Evolutionary conservation across 2,888 invertebrate genomes (phyloP).

Genomic region (Orthosia cruda): DNA sequence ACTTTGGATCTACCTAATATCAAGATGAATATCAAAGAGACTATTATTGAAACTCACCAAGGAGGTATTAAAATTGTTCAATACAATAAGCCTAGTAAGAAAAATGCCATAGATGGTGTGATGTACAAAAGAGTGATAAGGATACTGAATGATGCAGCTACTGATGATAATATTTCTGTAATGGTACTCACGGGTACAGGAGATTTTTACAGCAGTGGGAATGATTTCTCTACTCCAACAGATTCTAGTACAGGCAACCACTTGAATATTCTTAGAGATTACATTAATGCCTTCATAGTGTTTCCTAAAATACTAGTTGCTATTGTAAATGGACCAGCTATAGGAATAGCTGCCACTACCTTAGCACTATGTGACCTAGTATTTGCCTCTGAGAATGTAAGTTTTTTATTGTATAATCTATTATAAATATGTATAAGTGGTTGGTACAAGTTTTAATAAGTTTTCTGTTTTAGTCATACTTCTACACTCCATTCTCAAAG

Average conservation of each 20-base stretch:
- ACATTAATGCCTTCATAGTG: slow-evolving; percentile 95
- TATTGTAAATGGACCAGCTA: slow-evolving; percentile 98
- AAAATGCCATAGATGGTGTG: slow-evolving; percentile 94
- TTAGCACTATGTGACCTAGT: slow-evolving; percentile 97
- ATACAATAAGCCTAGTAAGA: slow-evolving; percentile 95
- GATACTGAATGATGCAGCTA: slow-evolving; percentile 93
- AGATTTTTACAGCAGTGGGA: slow-evolving; percentile 96
- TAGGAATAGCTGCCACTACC: slow-evolving; percentile 97
- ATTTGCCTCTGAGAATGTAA: slow-evolving; percentile 96
- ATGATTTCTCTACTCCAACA: slow-evolving; percentile 91
- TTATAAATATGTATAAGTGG: no score
- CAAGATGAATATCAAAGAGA: slow-evolving; percentile 71
- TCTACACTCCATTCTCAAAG: slow-evolving; percentile 96
- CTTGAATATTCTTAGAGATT: slow-evolving; percentile 88
- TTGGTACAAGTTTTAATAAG: neutral
- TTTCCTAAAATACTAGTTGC: slow-evolving; percentile 97
- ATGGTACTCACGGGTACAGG: slow-evolving; percentile 96
- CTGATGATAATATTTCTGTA: slow-evolving; percentile 93
- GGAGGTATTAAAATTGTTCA: slow-evolving; percentile 89
- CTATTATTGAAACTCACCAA: slow-evolving; percentile 77
- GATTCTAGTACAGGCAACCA: slow-evolving; percentile 67
- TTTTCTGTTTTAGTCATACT: slow-evolving; percentile 94
- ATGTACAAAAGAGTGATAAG: slow-evolving; percentile 94
- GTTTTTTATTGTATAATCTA: slow-evolving; percentile 50
- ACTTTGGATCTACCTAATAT: neutral